Evolutionary conservation across 2,113 vertebrate genomes (phyloP), one percentile per base, ranked within the genome.

Genomic region (Clinocottus analis): DNA sequence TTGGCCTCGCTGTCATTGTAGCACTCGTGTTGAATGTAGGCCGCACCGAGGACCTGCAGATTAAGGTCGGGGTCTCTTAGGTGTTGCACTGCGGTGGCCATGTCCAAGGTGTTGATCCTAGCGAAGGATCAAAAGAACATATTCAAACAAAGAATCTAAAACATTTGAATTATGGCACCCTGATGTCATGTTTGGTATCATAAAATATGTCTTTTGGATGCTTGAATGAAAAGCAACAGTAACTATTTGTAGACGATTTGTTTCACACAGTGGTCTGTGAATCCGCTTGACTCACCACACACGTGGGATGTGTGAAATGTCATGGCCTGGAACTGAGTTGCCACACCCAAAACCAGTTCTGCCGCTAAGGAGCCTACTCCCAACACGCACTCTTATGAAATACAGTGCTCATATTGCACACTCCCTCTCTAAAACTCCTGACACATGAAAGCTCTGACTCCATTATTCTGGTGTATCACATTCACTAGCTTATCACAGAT

Each of bases 21-120:
- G 92, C 98, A 99, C 43, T 94, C 95, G 84, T 99, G 98, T 83
- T 99, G 98, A 84, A 99, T 96, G 87, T 95, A 98, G 29, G 98
- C 97, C 0, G 98, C 96, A 0, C 97, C 98, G 63, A 98, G 90
- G 55, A 97, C 96, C 91, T 99, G 97, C 85, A 97, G 72, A n/a
- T 94, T 95, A 62, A 94, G 90, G 77, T 99, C 98, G 0, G 68
- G 43, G 23, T 94, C 95, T 61, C 93, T 93, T 89, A 99, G 94
- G 92, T 98, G 92, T 45, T 95, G 95, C 80, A 99, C 94, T 0
- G 98, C 98, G 0, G 95, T 95, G 3, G 91, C 59, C 93, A 99
- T 94, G 89, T 97, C 96, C 0, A 99, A 93, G 71, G 94, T 91
- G 0, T 89, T 87, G 33, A 98, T 94, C 73, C 98, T 99, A 90